Evolutionary conservation across 2,113 vertebrate species (phyloP).

Genomic region (Nothobranchius kuhntae): DNA sequence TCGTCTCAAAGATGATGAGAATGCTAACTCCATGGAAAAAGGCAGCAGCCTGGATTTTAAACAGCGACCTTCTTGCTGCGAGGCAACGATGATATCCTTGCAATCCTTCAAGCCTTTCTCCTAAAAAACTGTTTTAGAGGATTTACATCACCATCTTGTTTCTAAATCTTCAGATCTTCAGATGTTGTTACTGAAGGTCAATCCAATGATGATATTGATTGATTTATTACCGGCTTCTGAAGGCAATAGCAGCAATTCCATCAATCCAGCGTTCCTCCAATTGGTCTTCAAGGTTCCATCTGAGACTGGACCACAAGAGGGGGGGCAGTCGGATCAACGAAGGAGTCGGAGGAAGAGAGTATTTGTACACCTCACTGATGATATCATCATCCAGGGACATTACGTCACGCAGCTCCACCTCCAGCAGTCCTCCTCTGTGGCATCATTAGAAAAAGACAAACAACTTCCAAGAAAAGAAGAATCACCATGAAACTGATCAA

Average conservation of each 20-base stretch:
- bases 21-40: too few relatives aligned
- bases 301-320: slow-evolving; percentile 81
- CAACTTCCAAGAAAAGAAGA: not conserved
- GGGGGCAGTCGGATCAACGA: slow-evolving; percentile 79
- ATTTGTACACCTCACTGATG: slow-evolving; percentile 79
- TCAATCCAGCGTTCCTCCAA: slow-evolving; percentile 73
- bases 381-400: slow-evolving; percentile 85
- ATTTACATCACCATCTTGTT: too few relatives aligned
- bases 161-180: too few relatives aligned
- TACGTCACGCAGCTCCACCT: slow-evolving; percentile 83
- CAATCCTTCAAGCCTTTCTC: too few relatives aligned
- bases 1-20: too few relatives aligned
- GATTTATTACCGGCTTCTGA: slow-evolving; percentile 75
- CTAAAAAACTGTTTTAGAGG: too few relatives aligned
- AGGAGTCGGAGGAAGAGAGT: slow-evolving; percentile 75
- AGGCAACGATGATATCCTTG: too few relatives aligned
- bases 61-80: too few relatives aligned
- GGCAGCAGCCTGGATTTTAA: too few relatives aligned
- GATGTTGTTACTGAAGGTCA: not conserved
- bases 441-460: not conserved
- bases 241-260: slow-evolving; percentile 65
- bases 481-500: not conserved
- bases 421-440: slow-evolving; percentile 82
- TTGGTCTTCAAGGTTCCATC: slow-evolving; percentile 72
- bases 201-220: not conserved